Evolutionary conservation across 2,797 vertebrate genomes (phyloP), one percentile per base, ranked within the genome.

Genomic region (Phalanger gymnotis): DNA sequence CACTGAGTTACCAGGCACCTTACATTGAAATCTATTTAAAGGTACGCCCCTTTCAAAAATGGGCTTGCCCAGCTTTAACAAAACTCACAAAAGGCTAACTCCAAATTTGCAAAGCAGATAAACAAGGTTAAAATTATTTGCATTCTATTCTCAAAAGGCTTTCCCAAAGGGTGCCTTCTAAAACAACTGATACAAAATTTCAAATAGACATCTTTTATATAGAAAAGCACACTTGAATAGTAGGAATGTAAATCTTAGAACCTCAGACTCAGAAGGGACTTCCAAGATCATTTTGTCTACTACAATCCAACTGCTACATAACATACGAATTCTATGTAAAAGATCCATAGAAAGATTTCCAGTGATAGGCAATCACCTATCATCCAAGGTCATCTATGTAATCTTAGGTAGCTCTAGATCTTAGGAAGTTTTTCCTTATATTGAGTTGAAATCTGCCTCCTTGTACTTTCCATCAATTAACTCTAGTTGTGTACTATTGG

Each of bases 171-270:
- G 92, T 91, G 93, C 95, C 87, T 96, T 57, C 53, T 53, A 25
- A 57, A 73, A 92, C n/a, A 94, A 87, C 40, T 87, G 73, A 87
- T 95, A 56, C 93, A 95, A 87, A 55, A 66, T 96, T 95, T 55
- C 28, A 53, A 53, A 56, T 89, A 94, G 96, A 94, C 30, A 92
- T 13, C 54, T 22, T 96, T 94, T 91, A 34, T 61, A 30, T 4
- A 93, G 93, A 95, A 92, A 95, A 95, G 93, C 91, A 73, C 90
- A 89, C 58, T 90, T 96, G 94, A 96, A 96, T 95, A 94, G 97
- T 90, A 94, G 89, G 93, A 5, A 81, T 47, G 57, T 55, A 9
- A 87, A 94, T 91, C n/a, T 81, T 81, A 81, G 25, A 81, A 81
- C 9, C 73, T 47, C n/a, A 47, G 66, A 47, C 6, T 47, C n/a